These are phyloP conservation scores for Notamacropus eugenii DNA, from an alignment of 2,797 vertebrate genomes.

Conservation along the genomic window DNA sequence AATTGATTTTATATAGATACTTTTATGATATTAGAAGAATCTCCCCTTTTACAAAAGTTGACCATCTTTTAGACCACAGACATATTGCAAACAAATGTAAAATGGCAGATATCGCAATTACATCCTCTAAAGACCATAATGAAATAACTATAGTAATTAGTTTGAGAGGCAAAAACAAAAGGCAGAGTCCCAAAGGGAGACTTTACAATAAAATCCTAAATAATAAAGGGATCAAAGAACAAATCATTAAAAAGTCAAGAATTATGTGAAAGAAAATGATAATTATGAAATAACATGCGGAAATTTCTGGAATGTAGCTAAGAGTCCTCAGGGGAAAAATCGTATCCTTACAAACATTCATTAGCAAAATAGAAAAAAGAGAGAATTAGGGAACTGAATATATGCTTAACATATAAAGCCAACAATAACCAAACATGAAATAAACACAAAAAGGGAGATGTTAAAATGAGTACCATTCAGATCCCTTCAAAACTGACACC, in stretches of 20 bases:
- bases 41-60: neutral
- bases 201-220: neutral
- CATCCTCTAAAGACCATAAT: neutral
- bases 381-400: neutral
- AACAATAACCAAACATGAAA: neutral
- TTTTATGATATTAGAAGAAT: neutral
- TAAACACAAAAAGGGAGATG: neutral
- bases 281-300: neutral
- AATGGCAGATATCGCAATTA: neutral
- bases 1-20: neutral
- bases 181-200: neutral
- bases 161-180: neutral
- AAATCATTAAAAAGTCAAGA: neutral
- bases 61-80: neutral
- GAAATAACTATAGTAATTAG: neutral
- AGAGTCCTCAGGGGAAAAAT: neutral
- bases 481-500: neutral
- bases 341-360: neutral
- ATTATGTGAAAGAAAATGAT: neutral
- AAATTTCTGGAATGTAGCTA: neutral
- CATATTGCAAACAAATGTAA: neutral
- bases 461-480: neutral
- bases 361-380: neutral
- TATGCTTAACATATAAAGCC: neutral
- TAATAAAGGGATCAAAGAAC: neutral